Percentiles rank a stretch among this genome's conserved stretches.
These are phyloP conservation scores for Smutsia temminckii DNA, from an alignment of 2,797 vertebrate species.

Conservation along the genomic window DNA sequence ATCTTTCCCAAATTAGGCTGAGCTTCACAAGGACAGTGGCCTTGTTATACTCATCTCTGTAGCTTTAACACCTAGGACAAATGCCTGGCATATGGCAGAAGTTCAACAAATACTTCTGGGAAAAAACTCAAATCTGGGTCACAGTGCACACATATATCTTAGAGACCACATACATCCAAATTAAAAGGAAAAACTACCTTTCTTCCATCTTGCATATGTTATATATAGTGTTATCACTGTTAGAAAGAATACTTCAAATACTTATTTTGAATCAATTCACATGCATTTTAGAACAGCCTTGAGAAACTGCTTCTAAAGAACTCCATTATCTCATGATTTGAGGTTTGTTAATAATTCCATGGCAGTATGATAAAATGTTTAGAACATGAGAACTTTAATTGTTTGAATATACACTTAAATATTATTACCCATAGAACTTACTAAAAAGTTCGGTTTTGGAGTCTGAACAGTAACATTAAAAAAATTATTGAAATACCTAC, in stretches of 20 bases:
- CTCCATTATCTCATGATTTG: neutral
- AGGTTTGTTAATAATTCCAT: neutral
- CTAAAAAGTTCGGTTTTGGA: neutral
- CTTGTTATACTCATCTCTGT: neutral
- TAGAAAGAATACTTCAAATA: neutral
- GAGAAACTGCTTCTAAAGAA: neutral
- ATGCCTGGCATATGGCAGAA: neutral
- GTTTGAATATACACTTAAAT: neutral
- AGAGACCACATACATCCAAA: neutral
- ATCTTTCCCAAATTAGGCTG: neutral
- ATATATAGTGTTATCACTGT: neutral
- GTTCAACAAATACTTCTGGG: neutral
- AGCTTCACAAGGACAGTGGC: neutral
- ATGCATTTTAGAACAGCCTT: neutral
- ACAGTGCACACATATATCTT: neutral
- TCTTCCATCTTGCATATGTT: neutral
- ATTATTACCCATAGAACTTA: conserved; percentile 16
- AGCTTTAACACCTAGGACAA: neutral
- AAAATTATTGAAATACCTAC: neutral
- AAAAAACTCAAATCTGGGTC: neutral
- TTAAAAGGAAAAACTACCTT: neutral
- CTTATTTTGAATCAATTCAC: neutral
- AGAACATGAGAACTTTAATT: neutral
- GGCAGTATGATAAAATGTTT: neutral
- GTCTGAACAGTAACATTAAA: neutral